Evolutionary conservation across 2,888 invertebrate species (phyloP), one percentile per base, ranked within the genome.

Genomic region (Dendrolimus pini): DNA sequence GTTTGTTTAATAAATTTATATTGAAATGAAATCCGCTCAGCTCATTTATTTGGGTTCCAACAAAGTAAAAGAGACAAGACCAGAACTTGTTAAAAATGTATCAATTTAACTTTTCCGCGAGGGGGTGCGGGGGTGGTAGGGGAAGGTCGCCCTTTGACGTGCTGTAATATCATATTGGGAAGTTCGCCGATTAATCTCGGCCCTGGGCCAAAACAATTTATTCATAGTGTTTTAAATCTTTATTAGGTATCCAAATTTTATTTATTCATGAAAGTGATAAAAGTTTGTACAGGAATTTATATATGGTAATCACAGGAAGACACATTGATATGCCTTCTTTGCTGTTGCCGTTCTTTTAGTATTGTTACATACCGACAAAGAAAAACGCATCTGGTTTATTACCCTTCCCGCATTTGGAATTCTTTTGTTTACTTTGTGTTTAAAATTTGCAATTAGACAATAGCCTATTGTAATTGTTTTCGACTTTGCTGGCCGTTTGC

Each of bases 41-140:
- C 63, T 61, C 64, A 55, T 18, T 66, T 55, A 56, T 64, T 66
- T 71, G 54, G 57, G 54, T 68, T 54, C 30, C 62, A 56, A 55
- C 7, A 56, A 57, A 62, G 58, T 56, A 56, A 57, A 58, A 12
- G 60, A 65, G 66, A 66, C 70, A 67, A 61, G 67, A 47, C 64
- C 65, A 60, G 65, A 75, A 76, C 78, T 80, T 81, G 75, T 78
- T 78, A 78, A 82, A 80, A 80, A 81, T 80, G 74, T 82, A 80
- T 79, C 80, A 81, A 82, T 82, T 80, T 82, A 81, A 81, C 80
- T 82, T 82, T 77, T 59, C 54, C 61, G 60, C 68, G 74, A 74
- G 70, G 74, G 64, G 72, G 74, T 69, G 62, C 56, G 58, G 64
- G 68, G 68, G 72, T 69, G 58, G 18, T 3, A 18, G 18, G 62